Base-by-base conservation (phyloP, 2,797 vertebrate genomes). In the Enoplosus armatus region DNA sequence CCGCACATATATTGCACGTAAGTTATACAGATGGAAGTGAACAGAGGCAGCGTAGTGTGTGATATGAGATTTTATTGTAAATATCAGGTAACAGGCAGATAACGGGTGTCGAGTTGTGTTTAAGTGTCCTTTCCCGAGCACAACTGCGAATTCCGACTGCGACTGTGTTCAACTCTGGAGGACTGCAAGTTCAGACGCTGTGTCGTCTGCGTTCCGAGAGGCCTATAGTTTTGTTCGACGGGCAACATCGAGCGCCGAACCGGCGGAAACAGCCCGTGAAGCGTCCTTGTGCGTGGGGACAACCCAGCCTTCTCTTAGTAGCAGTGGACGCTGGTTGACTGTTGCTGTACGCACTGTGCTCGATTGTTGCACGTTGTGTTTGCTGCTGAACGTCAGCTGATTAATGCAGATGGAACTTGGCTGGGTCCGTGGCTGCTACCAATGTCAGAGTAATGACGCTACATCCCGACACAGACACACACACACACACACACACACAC, bases 371-470 rank as follows among this genome's bases (percentile, higher is more conserved):
- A 69, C 45, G 50, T 50, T 53, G 72, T 70, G 10, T 45, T n/a
- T 72, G 45, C 65, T 68, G 65, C 16, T 62, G 43, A 82, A 64
- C 15, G 43, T 76, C 50, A 51, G 55, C 43, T 85, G 82, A 80
- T 85, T 70, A 80, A 83, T 85, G 72, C 50, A 85, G 67, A 79
- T 80, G 75, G 41, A 81, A 85, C 63, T 64, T 72, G 70, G 80
- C 75, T 62, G 59, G 84, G 76, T 75, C 77, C 47, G 83, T 22
- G 73, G 70, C 82, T 83, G 64, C 66, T 77, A 68, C 75, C 70
- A 76, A 69, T 85, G 69, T 84, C 75, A 75, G 75, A 77, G 66
- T 83, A 80, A 85, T 77, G 84, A 83, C 18, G 39, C 83, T 63
- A 77, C 82, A 80, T 75, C 58, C 75, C 35, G 14, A 56, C 47